Base-by-base conservation (phyloP, 92 coral and sea anemone species). In the Epizoanthus rinbou region DNA sequence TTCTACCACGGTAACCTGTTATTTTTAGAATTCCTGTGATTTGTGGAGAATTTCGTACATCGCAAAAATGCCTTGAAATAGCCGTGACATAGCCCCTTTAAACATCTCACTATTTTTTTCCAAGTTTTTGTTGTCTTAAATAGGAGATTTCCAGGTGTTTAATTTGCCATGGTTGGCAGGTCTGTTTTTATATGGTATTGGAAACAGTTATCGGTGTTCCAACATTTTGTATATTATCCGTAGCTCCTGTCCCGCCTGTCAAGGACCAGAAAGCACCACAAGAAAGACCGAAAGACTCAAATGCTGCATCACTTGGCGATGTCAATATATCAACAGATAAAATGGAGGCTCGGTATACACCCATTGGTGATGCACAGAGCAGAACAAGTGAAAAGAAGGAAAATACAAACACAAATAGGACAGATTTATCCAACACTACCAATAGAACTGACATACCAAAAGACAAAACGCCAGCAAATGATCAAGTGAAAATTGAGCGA, bases 311-410 rank as follows among this genome's bases (percentile, higher is more conserved):
- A 5, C 85, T 87, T 25, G 76, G 60, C 37, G 98, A 93, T 71
- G 84, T 93, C 18, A 81, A 81, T 23, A 76, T 93, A 33, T 91
- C 93, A 13, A 72, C 98, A 7, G 86, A 86, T 50, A 86, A 81
- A 69, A 82, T 81, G 17, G 69, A 84, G 58, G 89, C 91, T 18
- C 84, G 64, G 19, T 76, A 80, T 79, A 80, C 83, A 2, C 81
- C 85, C 45, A 69, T 50, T 13, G 14, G 54, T 50, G 54, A 50
- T 11, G 2, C 54, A 11, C 54, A 50, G 2, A 50, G 54, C 14
- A 9, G 3, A 15, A 22, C n/a, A 57, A 78, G 16, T 14, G 56
- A 60, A 43, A 69, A 78, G 39, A 62, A 78, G 16, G 82, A 60
- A 53, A 78, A 59, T 7, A 33, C 11, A 67, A 19, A 10, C 7